These are phyloP conservation scores for Drosophila grimshawi DNA, from an alignment of 1,140 invertebrate genomes.

Conservation along the genomic window DNA sequence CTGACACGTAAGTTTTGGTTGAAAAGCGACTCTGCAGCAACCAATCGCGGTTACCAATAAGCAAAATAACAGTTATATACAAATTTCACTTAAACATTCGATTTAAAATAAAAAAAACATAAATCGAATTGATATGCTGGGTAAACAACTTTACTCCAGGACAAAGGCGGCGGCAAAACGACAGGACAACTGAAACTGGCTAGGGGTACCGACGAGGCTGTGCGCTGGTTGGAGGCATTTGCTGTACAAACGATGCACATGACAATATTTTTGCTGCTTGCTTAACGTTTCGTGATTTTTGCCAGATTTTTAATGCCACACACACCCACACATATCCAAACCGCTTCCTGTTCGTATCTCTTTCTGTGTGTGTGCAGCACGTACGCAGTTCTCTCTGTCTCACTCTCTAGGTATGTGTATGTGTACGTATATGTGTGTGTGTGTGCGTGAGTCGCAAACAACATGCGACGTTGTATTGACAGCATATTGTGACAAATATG, in stretches of 20 bases:
- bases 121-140: constrained; percentile 81
- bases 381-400: constrained; percentile 36
- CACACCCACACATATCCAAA: constrained; percentile 26
- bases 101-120: constrained; percentile 59
- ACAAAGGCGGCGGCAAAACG: constrained; percentile 11
- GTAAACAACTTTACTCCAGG: constrained; percentile 68
- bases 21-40: not conserved
- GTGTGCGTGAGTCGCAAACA: constrained; percentile 62
- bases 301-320: constrained; percentile 77
- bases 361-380: constrained; percentile 58
- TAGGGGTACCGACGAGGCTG: too few species aligned
- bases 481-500: constrained; percentile 83
- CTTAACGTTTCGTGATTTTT: constrained; percentile 83
- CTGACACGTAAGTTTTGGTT: constrained; percentile 87
- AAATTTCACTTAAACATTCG: constrained; percentile 52
- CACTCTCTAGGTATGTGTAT: constrained; percentile 8
- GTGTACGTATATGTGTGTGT: constrained; percentile 36
- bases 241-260: constrained; percentile 58
- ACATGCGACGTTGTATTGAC: constrained; percentile 74
- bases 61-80: constrained; percentile 14
- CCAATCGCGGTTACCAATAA: constrained; percentile 1
- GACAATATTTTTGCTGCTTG: constrained; percentile 81
- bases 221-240: not conserved
- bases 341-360: constrained; percentile 37
- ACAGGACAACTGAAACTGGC: constrained; percentile 28